Percentiles rank a stretch among this genome's conserved stretches.
Evolutionary conservation across 2,888 invertebrate genomes (phyloP).

Genomic region (Acrocyrtus sp.): DNA sequence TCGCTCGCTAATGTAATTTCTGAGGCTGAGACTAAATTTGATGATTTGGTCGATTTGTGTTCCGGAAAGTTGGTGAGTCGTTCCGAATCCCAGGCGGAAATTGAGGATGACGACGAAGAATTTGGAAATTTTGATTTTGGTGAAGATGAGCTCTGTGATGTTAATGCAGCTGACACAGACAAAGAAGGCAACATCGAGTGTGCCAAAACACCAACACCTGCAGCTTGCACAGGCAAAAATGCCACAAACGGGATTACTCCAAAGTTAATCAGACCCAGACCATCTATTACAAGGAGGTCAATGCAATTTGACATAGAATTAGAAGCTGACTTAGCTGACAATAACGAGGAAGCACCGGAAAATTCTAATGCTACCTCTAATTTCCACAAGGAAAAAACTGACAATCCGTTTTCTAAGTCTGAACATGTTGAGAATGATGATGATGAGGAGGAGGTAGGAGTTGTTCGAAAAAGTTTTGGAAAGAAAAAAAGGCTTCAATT

Average conservation of each 20-base stretch:
- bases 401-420: too few species aligned
- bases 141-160: constrained; percentile 35
- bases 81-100: neutral
- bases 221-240: neutral
- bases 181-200: neutral
- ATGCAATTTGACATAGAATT: constrained; percentile 25
- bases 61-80: constrained; percentile 71
- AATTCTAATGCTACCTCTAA: constrained; percentile 10
- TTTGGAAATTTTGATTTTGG: constrained; percentile 54
- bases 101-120: constrained; percentile 58
- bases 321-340: constrained; percentile 62
- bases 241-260: constrained; percentile 30
- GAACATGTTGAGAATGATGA: constrained; percentile 37
- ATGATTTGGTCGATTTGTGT: constrained; percentile 68
- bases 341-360: neutral
- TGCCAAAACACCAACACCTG: neutral
- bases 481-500: constrained; percentile 68
- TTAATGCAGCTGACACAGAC: neutral
- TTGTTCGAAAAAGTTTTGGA: constrained; percentile 1
- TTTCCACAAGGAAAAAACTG: too few species aligned
- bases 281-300: constrained; percentile 20
- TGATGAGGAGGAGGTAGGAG: constrained; percentile 58
- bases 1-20: constrained; percentile 22
- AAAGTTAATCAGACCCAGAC: too few species aligned
- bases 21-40: constrained; percentile 36